These are phyloP conservation scores for Leucophora obtusa DNA, from an alignment of 2,888 invertebrate species.

Conservation along the genomic window DNA sequence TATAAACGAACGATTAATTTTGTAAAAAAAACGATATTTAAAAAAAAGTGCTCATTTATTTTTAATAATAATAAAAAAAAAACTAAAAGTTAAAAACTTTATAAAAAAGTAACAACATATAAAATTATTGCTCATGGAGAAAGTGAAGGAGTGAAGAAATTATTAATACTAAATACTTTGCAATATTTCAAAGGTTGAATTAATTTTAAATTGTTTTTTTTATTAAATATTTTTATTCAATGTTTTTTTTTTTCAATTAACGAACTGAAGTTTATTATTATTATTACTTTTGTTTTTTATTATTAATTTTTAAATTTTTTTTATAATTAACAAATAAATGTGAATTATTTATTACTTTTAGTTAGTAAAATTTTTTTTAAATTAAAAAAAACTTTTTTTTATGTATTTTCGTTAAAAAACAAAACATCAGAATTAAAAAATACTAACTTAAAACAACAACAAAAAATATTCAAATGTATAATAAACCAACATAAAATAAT, in stretches of 20 bases:
- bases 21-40: slow-evolving; percentile 49
- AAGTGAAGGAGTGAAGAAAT: slow-evolving; percentile 9
- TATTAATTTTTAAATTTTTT: slow-evolving; percentile 22
- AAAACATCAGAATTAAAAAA: slow-evolving; percentile 21
- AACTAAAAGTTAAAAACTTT: slow-evolving; percentile 22
- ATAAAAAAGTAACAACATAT: slow-evolving; percentile 6
- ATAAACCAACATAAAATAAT: slow-evolving; percentile 56
- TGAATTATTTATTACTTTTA: slow-evolving; percentile 51
- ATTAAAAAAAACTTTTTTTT: slow-evolving; percentile 16
- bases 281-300: slow-evolving; percentile 46
- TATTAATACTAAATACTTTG: slow-evolving; percentile 37
- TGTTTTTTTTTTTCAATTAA: slow-evolving; percentile 43
- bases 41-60: slow-evolving; percentile 51
- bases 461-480: slow-evolving; percentile 7
- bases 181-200: slow-evolving; percentile 60
- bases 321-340: slow-evolving; percentile 22
- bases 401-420: slow-evolving; percentile 1
- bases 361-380: slow-evolving; percentile 53
- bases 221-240: slow-evolving; percentile 15
- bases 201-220: slow-evolving; percentile 44
- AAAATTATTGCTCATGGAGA: slow-evolving; percentile 53
- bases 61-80: slow-evolving; percentile 13
- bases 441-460: slow-evolving; percentile 46
- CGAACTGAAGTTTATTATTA: slow-evolving; percentile 22
- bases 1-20: slow-evolving; percentile 54